These are phyloP conservation scores for Folsomia manolachei DNA, from an alignment of 2,888 invertebrate species.

Conservation along the genomic window DNA sequence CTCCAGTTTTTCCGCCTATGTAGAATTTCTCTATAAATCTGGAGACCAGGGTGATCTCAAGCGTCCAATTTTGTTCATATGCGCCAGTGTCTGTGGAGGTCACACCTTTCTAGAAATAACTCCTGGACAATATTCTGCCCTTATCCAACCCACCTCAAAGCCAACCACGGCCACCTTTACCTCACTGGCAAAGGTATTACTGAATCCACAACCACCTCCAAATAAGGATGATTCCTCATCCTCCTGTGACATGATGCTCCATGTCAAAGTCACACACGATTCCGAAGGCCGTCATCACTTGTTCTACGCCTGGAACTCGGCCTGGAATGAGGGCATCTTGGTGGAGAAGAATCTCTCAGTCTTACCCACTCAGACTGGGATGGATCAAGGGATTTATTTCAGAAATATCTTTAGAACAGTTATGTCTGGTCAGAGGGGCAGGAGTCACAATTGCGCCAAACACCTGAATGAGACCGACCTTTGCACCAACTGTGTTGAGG, in stretches of 20 bases:
- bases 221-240: too few species aligned
- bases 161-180: neutral
- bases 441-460: neutral
- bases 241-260: neutral
- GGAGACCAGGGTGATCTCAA: neutral
- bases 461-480: neutral
- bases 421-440: too few species aligned
- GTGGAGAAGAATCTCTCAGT: neutral
- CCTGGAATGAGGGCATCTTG: neutral
- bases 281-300: neutral
- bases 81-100: neutral
- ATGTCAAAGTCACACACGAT: neutral
- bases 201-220: neutral
- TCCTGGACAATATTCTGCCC: neutral
- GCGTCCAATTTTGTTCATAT: neutral
- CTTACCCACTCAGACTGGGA: neutral
- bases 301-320: neutral
- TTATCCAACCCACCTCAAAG: neutral
- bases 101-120: constrained; percentile 6
- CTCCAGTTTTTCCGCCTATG: neutral
- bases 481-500: neutral
- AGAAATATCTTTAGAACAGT: neutral
- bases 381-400: neutral
- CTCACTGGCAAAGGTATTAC: neutral
- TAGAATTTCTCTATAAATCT: constrained; percentile 4